phyloP scores from a whole-genome alignment of 2,113 vertebrate species.

The Nymphicus hollandicus region DNA sequence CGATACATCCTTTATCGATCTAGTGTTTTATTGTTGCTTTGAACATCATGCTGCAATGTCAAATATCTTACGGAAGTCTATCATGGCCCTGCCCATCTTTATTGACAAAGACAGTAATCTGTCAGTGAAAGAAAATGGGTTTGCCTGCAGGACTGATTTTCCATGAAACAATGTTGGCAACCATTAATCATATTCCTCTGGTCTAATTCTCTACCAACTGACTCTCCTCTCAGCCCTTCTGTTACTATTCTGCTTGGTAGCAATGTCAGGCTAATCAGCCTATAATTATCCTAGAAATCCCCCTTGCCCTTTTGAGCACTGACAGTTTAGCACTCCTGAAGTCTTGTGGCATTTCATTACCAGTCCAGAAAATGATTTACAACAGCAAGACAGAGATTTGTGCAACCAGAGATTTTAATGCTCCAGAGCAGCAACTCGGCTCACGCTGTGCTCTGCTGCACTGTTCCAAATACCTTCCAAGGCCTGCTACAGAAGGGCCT shows the following conservation, averaged over 20 bases:
- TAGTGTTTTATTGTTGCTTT: neutral
- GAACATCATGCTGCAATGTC: neutral
- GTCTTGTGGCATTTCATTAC: neutral
- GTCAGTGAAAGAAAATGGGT: slow-evolving; percentile 16
- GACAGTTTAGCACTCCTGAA: neutral
- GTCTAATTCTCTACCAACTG: slow-evolving; percentile 17
- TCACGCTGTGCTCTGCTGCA: neutral
- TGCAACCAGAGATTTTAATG: neutral
- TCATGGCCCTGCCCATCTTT: neutral
- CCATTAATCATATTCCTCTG: slow-evolving; percentile 2
- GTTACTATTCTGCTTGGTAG: neutral
- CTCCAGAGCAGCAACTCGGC: neutral
- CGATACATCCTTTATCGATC: neutral
- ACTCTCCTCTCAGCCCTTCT: neutral
- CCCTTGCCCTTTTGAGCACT: slow-evolving; percentile 20
- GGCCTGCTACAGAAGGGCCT: neutral
- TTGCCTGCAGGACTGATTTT: slow-evolving; percentile 9
- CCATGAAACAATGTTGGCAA: neutral
- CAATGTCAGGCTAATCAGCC: slow-evolving; percentile 44
- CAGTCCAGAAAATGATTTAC: neutral
- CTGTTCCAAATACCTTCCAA: neutral
- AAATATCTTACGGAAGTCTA: neutral
- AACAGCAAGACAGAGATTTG: neutral
- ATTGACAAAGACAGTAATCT: neutral
- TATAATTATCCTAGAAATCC: slow-evolving; percentile 42